Percentiles rank a stretch among this genome's conserved stretches.
These are phyloP conservation scores for Chrysina gloriosa DNA, from an alignment of 2,888 invertebrate genomes.

Conservation along the genomic window DNA sequence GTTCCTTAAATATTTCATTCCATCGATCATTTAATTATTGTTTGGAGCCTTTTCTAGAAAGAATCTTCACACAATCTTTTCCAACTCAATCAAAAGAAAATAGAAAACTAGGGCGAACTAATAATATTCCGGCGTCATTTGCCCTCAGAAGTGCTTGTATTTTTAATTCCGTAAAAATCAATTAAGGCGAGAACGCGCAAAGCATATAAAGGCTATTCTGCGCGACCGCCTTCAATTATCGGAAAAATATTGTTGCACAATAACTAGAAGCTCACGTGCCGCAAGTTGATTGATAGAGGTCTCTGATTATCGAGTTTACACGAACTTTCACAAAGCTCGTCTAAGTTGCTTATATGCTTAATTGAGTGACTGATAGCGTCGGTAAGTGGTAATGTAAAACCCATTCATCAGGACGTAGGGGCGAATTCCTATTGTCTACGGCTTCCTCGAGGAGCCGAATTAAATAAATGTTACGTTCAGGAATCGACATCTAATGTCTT, in stretches of 20 bases:
- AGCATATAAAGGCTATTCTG: not conserved
- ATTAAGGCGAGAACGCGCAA: not conserved
- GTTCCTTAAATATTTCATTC: too few relatives aligned
- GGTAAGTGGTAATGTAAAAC: conserved; percentile 38
- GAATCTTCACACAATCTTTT: too few relatives aligned
- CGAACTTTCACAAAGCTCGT: conserved; percentile 36
- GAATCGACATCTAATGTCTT: too few relatives aligned
- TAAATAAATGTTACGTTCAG: conserved; percentile 34
- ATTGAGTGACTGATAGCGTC: conserved; percentile 38
- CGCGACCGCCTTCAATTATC: conserved; percentile 31
- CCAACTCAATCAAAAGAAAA: too few relatives aligned
- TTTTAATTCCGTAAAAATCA: not conserved
- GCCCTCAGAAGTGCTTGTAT: too few relatives aligned
- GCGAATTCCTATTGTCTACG: conserved; percentile 27
- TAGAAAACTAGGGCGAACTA: too few relatives aligned
- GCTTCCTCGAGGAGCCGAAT: conserved; percentile 27
- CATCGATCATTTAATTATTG: too few relatives aligned
- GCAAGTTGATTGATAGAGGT: conserved; percentile 33
- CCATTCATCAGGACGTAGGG: conserved; percentile 32
- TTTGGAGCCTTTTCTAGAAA: too few relatives aligned
- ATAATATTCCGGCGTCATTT: too few relatives aligned
- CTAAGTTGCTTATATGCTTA: conserved; percentile 39
- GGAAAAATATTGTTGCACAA: conserved; percentile 30
- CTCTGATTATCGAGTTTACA: conserved; percentile 35
- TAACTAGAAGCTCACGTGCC: conserved; percentile 23